Base-by-base conservation (phyloP, 1,140 invertebrate genomes). In the Bombus waltoni region DNA sequence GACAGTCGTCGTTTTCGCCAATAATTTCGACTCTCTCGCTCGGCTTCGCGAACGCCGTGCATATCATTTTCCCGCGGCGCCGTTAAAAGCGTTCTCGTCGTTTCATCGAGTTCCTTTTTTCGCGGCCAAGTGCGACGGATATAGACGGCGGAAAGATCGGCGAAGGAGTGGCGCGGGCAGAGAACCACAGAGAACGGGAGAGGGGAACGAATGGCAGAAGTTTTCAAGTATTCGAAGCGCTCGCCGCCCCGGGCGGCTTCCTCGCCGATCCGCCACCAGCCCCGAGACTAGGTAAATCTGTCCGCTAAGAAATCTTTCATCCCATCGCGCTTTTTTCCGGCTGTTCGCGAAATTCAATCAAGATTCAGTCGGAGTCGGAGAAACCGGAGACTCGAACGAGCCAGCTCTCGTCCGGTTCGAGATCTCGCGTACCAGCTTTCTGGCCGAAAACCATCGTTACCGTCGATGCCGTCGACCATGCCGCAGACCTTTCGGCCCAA, bases 221-320 rank as follows among this genome's bases (percentile, higher is more conserved):
- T 91, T 92, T 91, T 81, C 62, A 86, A 90, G 80, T 87, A 86
- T 81, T 88, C 74, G 78, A 83, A 89, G 83, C 74, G 90, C 85
- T 92, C 88, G 78, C 71, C 76, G 81, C 75, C 90, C 86, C 66
- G 66, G 72, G 86, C 90, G 72, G 86, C 90, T 92, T 90, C 83
- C 83, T n/a, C 47, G 47, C 71, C 85, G 81, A 92, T 38, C 35
- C 28, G 10, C 88, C 83, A n/a, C 3, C 81, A 53, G 28, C 62
- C 47, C 38, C 25, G 57, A 71, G 75, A 85, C 85, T 87, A 90
- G 83, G 70, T 87, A 88, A 91, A 87, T 90, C 78, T 86, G 84
- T 87, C 71, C 57, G 76, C 57, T 73, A 80, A 88, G 77, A 32
- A 87, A 86, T 86, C 83, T 90, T 83, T 90, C 53, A 74, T 88